A percentile compares a stretch with the other conserved stretches of the same genome.
phyloP scores from a whole-genome alignment of 2,797 vertebrate genomes.

The Onychomys leucogaster region DNA sequence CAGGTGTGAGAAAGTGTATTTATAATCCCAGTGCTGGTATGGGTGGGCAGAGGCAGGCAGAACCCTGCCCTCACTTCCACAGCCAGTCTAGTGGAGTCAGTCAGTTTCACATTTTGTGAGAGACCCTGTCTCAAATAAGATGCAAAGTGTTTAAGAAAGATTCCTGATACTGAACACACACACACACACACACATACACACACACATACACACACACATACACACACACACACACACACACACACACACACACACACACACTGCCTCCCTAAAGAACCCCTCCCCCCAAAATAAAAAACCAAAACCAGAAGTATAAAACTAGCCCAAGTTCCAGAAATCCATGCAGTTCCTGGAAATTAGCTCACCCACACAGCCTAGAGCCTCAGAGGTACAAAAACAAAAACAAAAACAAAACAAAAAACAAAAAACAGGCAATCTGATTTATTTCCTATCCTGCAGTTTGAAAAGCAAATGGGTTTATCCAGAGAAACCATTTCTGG shows the following conservation, averaged over 20 bases:
- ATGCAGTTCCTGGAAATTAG: background rate
- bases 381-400: background rate
- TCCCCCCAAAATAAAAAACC: too few species aligned
- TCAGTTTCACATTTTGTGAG: background rate
- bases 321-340: background rate
- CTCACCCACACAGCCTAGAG: background rate
- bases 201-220: background rate
- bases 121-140: background rate
- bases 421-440: background rate
- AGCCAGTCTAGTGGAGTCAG: background rate
- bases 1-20: background rate
- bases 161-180: background rate
- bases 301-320: background rate
- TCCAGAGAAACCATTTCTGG: background rate
- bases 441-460: background rate
- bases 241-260: background rate
- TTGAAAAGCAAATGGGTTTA: background rate
- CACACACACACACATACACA: background rate
- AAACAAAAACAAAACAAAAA: too few species aligned
- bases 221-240: background rate
- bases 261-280: background rate
- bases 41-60: background rate
- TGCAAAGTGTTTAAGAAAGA: background rate
- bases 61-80: accelerated
- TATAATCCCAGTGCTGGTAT: background rate